These are phyloP conservation scores for Agriopis leucophaearia DNA, from an alignment of 2,888 invertebrate genomes.

Conservation along the genomic window DNA sequence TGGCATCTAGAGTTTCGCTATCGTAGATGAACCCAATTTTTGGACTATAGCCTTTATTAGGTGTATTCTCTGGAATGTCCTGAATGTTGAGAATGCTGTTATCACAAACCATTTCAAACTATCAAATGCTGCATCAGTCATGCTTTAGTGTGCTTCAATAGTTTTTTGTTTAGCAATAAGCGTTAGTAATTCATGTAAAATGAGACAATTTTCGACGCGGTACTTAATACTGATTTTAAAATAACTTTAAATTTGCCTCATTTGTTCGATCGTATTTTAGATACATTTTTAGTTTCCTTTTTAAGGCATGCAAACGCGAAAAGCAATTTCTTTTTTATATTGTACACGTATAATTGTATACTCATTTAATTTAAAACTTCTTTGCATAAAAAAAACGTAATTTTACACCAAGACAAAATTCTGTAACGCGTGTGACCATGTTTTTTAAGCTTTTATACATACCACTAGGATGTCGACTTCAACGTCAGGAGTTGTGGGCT, in stretches of 20 bases:
- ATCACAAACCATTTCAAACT: slow-evolving; percentile 31
- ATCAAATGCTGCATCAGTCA: slow-evolving; percentile 25
- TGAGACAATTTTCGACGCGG: slow-evolving; percentile 12
- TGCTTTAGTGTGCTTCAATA: slow-evolving; percentile 38
- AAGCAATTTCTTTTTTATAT: slow-evolving; percentile 49
- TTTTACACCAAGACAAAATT: slow-evolving; percentile 5
- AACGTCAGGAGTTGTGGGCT: slow-evolving; percentile 78
- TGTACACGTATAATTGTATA: not conserved
- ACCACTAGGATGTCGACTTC: slow-evolving; percentile 70
- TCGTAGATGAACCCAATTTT: slow-evolving; percentile 77
- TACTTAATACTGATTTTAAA: not conserved
- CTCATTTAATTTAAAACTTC: not conserved
- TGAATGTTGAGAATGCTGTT: slow-evolving; percentile 75
- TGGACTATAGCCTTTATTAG: slow-evolving; percentile 68
- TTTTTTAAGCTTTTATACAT: slow-evolving; percentile 62
- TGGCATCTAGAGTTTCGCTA: slow-evolving; percentile 62
- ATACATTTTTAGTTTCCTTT: slow-evolving; percentile 22
- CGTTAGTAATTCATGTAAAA: slow-evolving; percentile 56
- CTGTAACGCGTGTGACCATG: slow-evolving; percentile 19
- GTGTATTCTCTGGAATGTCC: slow-evolving; percentile 69
- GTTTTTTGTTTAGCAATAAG: slow-evolving; percentile 54
- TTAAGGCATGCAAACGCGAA: slow-evolving; percentile 59
- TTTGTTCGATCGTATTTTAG: slow-evolving; percentile 1
- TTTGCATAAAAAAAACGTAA: not conserved
- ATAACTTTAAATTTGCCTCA: slow-evolving; percentile 47